Base-by-base conservation (phyloP, 2,888 invertebrate species). In the Tetrapedia diversipes region DNA sequence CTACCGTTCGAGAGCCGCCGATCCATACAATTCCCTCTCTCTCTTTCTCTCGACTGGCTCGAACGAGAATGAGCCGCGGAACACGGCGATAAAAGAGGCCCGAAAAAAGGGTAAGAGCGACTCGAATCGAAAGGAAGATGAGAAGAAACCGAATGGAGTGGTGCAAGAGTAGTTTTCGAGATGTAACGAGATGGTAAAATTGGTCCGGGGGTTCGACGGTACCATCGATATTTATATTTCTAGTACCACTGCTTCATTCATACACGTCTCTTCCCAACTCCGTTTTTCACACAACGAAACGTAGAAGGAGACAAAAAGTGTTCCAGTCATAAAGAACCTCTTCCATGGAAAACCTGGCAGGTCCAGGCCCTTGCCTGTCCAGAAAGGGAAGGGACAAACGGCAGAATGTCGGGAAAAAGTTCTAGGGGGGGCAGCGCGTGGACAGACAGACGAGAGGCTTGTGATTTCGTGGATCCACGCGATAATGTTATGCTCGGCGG, bases 1-100 rank as follows among this genome's bases (percentile, higher is more conserved):
- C 80, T 81, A 81, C 86, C 84, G 84, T 82, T 82, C 86, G 83
- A 84, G 83, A 84, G 77, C 82, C 81, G 86, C 82, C 81, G 86
- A 86, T 87, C 77, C 83, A 85, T 86, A 84, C 72, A 73, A 79
- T 79, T 80, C n/a, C n/a, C n/a, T n/a, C n/a, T n/a, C n/a, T n/a
- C n/a, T n/a, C n/a, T n/a, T n/a, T n/a, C n/a, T n/a, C 72, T 69
- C 37, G 19, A 27, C 49, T 49, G 53, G 60, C 63, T 56, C 39
- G 66, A 82, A 68, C 71, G 72, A 60, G 69, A 63, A 82, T 68
- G 59, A 71, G 77, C 71, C 65, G 32, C 43, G 73, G 67, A 70
- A 49, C 34, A n/a, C 37, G 53, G 45, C 73, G 67, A 66, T 76
- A 75, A 77, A 75, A 64, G 75, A 73, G 60, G 45, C 34, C 76